Evolutionary conservation across 2,888 invertebrate genomes (phyloP), one percentile per base, ranked within the genome.

Genomic region (Pyrocoelia pectoralis): DNA sequence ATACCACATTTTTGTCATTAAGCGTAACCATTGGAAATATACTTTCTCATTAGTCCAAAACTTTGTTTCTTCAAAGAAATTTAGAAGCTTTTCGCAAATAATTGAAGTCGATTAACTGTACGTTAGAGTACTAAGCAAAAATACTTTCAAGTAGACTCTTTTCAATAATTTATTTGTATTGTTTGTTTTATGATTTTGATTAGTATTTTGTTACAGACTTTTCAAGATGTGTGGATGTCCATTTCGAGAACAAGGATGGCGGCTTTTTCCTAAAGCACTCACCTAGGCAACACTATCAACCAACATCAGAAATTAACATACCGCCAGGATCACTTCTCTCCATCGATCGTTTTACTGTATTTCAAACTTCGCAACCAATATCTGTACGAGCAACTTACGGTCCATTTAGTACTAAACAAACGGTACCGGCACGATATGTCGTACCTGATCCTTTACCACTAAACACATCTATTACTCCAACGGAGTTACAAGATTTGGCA

Each of bases 341-440:
- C 55, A 87, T 92, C 67, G 94, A 95, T 82, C 89, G 93, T 68
- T 96, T 97, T 80, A 94, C 95, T 60, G 93, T 97, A 33, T 90
- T 97, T 73, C 94, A 95, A 80, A 94, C 94, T 38, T 92, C 94
- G 49, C 92, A 94, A 71, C 94, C 96, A 17, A 94, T 94, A 28
- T 94, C 95, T 17, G 92, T 97, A 41, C 87, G 95, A 64, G 96
- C 96, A 51, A 93, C 92, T 40, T 96, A 96, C 78, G 97, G 97
- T 2, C 97, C 97, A 5, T 97, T 97, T 83, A 94, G 94, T 72
- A 96, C 95, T 56, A 95, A 95, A 78, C 95, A 97, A 82, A 95
- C 95, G 0, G 95, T 97, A 38, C 95, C 95, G 38, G 94, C 95
- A 1, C 86, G 92, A 41, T 94, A 93, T 78, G 91, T 95, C 65